Conservation (phyloP, 64 coral and sea anemone species). For the Porites lutea region DNA sequence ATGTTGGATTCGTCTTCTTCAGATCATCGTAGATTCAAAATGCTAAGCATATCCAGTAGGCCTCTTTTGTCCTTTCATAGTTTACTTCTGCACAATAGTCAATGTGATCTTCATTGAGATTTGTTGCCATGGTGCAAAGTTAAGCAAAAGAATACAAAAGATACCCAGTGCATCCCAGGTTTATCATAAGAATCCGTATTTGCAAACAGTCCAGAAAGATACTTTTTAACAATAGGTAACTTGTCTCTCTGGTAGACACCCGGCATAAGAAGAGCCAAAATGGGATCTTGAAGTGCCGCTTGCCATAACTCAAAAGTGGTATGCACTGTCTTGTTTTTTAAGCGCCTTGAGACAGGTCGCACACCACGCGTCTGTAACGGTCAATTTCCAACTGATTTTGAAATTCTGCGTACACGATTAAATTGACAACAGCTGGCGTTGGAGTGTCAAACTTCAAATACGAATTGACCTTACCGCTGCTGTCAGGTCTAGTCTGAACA, state of each 20-base stretch:
- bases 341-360: neutral
- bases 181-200: conserved; percentile 12
- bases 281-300: neutral
- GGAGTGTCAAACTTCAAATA: conserved; percentile 8
- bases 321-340: neutral
- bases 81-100: too few relatives aligned
- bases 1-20: too few relatives aligned
- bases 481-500: conserved; percentile 1
- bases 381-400: conserved; percentile 43
- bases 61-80: too few relatives aligned
- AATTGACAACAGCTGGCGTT: neutral
- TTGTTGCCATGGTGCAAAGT: too few relatives aligned
- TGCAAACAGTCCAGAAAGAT: neutral
- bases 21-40: too few relatives aligned
- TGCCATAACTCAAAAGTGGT: conserved; percentile 2
- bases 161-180: conserved; percentile 30
- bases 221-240: neutral
- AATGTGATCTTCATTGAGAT: too few relatives aligned
- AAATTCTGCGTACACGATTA: conserved; percentile 35
- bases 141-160: too few relatives aligned
- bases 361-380: neutral
- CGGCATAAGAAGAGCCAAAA: neutral
- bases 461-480: neutral
- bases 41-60: too few relatives aligned
- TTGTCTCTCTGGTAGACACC: neutral